Evolutionary conservation across 1,140 invertebrate species (phyloP), one percentile per base, ranked within the genome.

Genomic region (Platyura marginata): DNA sequence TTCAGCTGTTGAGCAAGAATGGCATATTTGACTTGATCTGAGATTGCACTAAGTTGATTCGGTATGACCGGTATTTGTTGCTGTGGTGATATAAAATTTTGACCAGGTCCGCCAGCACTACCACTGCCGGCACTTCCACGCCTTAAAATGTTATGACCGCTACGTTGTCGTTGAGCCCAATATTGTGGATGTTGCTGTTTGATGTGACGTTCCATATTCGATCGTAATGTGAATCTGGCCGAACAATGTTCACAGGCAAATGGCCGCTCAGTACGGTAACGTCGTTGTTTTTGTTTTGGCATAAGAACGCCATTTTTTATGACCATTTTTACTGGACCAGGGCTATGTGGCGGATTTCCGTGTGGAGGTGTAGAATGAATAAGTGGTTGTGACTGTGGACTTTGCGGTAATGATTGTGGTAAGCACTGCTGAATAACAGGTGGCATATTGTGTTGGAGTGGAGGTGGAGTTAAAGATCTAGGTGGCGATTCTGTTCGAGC

Each of bases 121-220:
- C 47, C 34, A 34, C 40, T 51, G 3, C 51, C 51, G 0, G 49
- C 18, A 57, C 64, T 35, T 52, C 68, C 56, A 15, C 67, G 57
- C 47, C 68, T 34, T 56, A 61, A 45, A 16, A 44, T 13, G 15
- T 36, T 36, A 38, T 61, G 59, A 21, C 61, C 57, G 0, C 58
- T 58, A 5, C 59, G 45, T 46, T 82, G 79, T 36, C 81, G 64
- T 43, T 84, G 79, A 38, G 77, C 81, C 81, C 86, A 91, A 48
- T 74, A 77, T 40, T 88, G 80, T 0, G 87, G 87, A 66, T 93
- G 89, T 51, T 92, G 88, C 50, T 91, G 86, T 55, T 93, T 93
- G 1, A 92, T 82, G 46, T 94, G 89, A 1, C 88, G 65, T 59
- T 93, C 88, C 86, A 92, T 92, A 52, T 92, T 92, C 6, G 86